Conservation (phyloP, 1,140 invertebrate species). For the Chionoecetes opilio region DNA sequence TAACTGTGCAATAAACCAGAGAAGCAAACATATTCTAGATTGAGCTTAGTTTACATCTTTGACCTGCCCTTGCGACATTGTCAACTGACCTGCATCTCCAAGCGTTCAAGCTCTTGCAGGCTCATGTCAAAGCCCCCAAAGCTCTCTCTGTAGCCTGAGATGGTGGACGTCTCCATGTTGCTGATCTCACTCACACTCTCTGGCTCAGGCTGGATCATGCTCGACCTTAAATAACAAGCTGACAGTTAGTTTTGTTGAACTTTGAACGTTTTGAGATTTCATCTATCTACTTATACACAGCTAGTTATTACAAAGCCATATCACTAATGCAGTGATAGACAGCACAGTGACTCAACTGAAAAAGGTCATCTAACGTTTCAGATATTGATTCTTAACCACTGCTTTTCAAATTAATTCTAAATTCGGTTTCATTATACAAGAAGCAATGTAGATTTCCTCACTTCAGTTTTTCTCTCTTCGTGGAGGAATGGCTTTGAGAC, state of each 20-base stretch:
- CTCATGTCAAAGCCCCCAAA: constrained; percentile 86
- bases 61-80: not conserved
- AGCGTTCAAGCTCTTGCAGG: constrained; percentile 83
- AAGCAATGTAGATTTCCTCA: constrained; percentile 32
- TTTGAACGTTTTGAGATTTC: too few species aligned
- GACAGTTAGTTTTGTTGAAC: too few species aligned
- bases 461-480: constrained; percentile 70
- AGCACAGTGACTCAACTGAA: too few species aligned
- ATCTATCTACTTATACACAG: too few species aligned
- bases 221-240: constrained; percentile 80
- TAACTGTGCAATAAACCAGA: too few species aligned
- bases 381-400: too few species aligned
- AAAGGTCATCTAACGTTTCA: too few species aligned
- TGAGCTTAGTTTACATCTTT: too few species aligned
- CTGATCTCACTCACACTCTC: constrained; percentile 71
- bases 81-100: constrained; percentile 81
- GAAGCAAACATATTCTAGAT: not conserved
- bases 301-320: too few species aligned
- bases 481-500: constrained; percentile 37
- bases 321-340: too few species aligned
- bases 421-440: not conserved
- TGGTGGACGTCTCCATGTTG: constrained; percentile 89
- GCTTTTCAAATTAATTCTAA: not conserved
- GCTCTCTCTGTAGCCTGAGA: constrained; percentile 90
- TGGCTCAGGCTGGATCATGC: constrained; percentile 53